A percentile compares a stretch with the other conserved stretches of the same genome.
Evolutionary conservation across 2,797 vertebrate species (phyloP).

Genomic region (Nannoperca obscura): DNA sequence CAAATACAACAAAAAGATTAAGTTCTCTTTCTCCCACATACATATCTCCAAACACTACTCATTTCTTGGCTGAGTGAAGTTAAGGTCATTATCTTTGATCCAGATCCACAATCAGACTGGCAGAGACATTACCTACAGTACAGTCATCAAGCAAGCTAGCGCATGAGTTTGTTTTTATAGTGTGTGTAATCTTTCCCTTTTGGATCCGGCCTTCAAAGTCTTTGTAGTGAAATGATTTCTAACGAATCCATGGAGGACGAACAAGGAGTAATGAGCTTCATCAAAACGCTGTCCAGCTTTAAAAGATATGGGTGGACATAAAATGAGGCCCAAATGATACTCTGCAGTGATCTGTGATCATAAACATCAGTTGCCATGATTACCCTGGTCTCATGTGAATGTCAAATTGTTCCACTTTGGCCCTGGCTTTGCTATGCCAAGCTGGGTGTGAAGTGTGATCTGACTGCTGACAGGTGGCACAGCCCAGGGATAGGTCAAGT

Average conservation of each 20-base stretch:
- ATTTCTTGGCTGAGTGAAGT: conserved; percentile 49
- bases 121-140: conserved; percentile 41
- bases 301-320: conserved; percentile 30
- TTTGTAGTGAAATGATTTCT: conserved; percentile 29
- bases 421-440: conserved; percentile 43
- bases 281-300: conserved; percentile 9
- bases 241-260: conserved; percentile 52
- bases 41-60: conserved; percentile 46
- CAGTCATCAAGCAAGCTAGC: conserved; percentile 56
- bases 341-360: conserved; percentile 24
- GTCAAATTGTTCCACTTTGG: conserved; percentile 50
- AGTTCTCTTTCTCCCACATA: conserved; percentile 17
- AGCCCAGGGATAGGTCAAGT: conserved; percentile 49
- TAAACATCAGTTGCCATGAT: conserved; percentile 30
- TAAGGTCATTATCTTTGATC: conserved; percentile 63
- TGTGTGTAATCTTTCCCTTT: conserved; percentile 32
- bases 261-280: conserved; percentile 29
- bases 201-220: conserved; percentile 34
- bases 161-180: conserved; percentile 50
- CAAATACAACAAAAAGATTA: conserved; percentile 18
- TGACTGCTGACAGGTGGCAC: conserved; percentile 71
- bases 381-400: conserved; percentile 19
- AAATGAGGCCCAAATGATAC: conserved; percentile 18
- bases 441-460: conserved; percentile 48
- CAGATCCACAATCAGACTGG: conserved; percentile 51